These are phyloP conservation scores for Prorops nasuta DNA, from an alignment of 1,140 invertebrate genomes.

Conservation along the genomic window DNA sequence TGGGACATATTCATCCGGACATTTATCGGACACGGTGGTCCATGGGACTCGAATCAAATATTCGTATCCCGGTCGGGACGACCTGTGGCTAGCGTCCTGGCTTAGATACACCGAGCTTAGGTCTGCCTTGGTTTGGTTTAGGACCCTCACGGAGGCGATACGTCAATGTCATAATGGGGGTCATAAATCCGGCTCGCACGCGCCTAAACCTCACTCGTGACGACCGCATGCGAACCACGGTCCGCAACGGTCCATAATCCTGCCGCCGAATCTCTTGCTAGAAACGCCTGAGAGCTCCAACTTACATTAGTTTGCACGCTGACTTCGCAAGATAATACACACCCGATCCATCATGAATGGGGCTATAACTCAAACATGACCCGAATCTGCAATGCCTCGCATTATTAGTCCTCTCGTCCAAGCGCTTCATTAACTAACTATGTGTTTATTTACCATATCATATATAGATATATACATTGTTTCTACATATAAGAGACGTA, in stretches of 20 bases:
- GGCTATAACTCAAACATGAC: no score
- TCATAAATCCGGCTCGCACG: slow-evolving; percentile 45
- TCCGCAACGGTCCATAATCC: slow-evolving; percentile 27
- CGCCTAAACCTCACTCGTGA: slow-evolving; percentile 29
- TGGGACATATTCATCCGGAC: no score
- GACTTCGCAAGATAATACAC: slow-evolving; percentile 29
- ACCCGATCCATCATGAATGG: neutral
- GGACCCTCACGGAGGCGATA: slow-evolving; percentile 39
- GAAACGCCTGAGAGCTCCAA: slow-evolving; percentile 1
- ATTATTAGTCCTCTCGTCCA: no score
- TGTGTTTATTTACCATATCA: slow-evolving; percentile 21
- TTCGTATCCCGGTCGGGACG: slow-evolving; percentile 35
- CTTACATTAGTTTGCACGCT: slow-evolving; percentile 25
- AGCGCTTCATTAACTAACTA: no score
- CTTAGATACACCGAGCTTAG: slow-evolving; percentile 40
- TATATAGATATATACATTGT: no score
- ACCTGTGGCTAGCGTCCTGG: slow-evolving; percentile 39
- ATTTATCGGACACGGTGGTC: slow-evolving; percentile 35
- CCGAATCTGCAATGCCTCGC: no score
- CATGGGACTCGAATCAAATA: slow-evolving; percentile 37
- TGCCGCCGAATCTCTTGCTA: slow-evolving; percentile 12
- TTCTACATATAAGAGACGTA: no score
- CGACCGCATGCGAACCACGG: slow-evolving; percentile 27
- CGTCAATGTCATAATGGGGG: slow-evolving; percentile 47
- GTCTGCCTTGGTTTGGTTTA: slow-evolving; percentile 38